Percentiles rank a stretch among this genome's conserved stretches.
phyloP scores from a whole-genome alignment of 1,140 invertebrate species.

The Drosophila saltans region DNA sequence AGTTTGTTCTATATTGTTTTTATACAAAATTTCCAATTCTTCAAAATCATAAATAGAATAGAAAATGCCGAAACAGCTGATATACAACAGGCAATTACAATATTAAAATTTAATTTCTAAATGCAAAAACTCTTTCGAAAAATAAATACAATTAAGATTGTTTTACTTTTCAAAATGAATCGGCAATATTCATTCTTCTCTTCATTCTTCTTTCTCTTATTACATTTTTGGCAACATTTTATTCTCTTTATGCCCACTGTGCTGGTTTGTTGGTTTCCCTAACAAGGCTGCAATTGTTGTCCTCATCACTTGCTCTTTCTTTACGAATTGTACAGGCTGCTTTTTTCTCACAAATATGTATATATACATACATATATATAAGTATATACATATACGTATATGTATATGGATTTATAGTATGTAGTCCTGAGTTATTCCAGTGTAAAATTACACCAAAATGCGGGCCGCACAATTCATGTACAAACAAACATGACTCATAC shows the following conservation, averaged over 20 bases:
- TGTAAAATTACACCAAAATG: slow-evolving; percentile 58
- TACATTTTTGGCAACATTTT: background rate
- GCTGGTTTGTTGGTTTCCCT: background rate
- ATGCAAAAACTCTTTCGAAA: no score
- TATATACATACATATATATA: background rate
- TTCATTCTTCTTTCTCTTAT: background rate
- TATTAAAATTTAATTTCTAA: no score
- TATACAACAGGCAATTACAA: no score
- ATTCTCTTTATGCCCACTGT: slow-evolving; percentile 1
- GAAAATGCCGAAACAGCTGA: no score
- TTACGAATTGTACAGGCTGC: background rate
- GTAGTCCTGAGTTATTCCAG: slow-evolving; percentile 28
- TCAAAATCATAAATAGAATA: no score
- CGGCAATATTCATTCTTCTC: no score
- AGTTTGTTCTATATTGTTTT: no score
- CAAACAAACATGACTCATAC: slow-evolving; percentile 22
- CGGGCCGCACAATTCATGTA: slow-evolving; percentile 31
- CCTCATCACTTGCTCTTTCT: slow-evolving; percentile 7
- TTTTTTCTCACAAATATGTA: background rate
- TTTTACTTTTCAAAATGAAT: background rate
- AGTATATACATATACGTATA: background rate
- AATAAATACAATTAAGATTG: no score
- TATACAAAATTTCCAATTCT: no score
- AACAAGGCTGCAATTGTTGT: slow-evolving; percentile 33
- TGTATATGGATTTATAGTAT: no score